Base-by-base conservation (phyloP, 64 coral and sea anemone genomes). In the Platygyra sinensis region DNA sequence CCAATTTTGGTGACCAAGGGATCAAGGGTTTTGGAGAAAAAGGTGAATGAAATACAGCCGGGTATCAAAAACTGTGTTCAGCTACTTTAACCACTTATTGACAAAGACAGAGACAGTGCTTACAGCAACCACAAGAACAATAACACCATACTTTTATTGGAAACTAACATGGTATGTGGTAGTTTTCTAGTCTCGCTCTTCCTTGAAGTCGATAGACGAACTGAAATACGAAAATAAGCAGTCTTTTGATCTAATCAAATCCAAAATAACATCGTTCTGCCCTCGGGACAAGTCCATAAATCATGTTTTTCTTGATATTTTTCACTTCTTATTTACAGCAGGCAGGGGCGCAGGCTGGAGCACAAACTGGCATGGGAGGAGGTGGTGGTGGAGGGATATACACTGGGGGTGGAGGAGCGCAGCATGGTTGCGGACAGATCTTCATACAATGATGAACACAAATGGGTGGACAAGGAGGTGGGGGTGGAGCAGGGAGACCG, bases 391-490 rank as follows among this genome's bases (percentile, higher is more conserved):
- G 65, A 10, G 52, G 65, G 14, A 82, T 72, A 30, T 67, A 52
- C 39, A 80, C 77, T 17, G 86, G 92, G 7, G 88, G 88, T 42
- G 93, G 88, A 10, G 93, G 88, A 32, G 79, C 25, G 18, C 96
- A 98, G 76, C 90, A 95, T 38, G 82, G 83, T 76, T 78, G 82
- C 7, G 96, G 96, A 80, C 96, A 98, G 61, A 98, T 95, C 54
- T 78, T 93, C 88, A 98, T 95, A 88, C 96, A 98, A 60, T 98
- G 94, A 52, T 98, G 96, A 86, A 98, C 87, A 88, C 96, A 98
- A 17, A 98, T 93, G 24, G 96, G 96, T 83, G 96, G 87, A 69
- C 96, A 98, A 19, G 90, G 90, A 28, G 96, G 89, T 65, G 96
- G 89, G n/a, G 96, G 89, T 19, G 96, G 96, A 75, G 96, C 96